Conservation (phyloP, 1,140 invertebrate genomes). For the Hyphantria cunea region DNA sequence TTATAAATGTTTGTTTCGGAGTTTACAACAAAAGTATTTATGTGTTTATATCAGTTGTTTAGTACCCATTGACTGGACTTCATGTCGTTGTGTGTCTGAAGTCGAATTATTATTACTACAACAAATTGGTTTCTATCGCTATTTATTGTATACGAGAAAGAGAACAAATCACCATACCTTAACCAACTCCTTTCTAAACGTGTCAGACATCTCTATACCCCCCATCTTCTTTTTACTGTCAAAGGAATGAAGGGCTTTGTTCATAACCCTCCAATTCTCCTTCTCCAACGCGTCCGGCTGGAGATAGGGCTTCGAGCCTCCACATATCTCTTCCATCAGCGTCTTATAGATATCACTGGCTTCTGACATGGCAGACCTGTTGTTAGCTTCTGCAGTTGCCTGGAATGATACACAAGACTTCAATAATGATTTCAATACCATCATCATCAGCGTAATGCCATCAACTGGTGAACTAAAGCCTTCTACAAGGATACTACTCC, state of each 20-base stretch:
- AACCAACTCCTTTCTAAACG: slow-evolving; percentile 49
- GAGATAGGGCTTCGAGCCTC: slow-evolving; percentile 93
- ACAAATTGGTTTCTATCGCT: too few species aligned
- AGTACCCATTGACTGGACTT: too few species aligned
- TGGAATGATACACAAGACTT: slow-evolving; percentile 15
- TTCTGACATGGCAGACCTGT: slow-evolving; percentile 95
- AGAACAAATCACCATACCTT: slow-evolving; percentile 75
- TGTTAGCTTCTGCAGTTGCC: slow-evolving; percentile 99
- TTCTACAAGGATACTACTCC: too few species aligned
- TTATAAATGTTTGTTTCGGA: too few species aligned
- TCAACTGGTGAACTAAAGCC: too few species aligned
- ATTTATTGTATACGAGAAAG: too few species aligned
- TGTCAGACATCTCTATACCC: slow-evolving; percentile 93
- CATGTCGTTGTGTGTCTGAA: too few species aligned
- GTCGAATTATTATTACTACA: too few species aligned
- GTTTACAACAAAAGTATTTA: too few species aligned
- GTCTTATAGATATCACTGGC: slow-evolving; percentile 94
- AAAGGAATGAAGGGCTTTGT: slow-evolving; percentile 85
- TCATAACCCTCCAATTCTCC: slow-evolving; percentile 89
- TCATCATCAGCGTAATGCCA: too few species aligned
- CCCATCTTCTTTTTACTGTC: slow-evolving; percentile 94
- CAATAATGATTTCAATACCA: not conserved
- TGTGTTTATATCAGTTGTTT: too few species aligned
- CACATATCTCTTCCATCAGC: slow-evolving; percentile 95
- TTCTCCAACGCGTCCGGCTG: slow-evolving; percentile 89